Evolutionary conservation across 23 tunicate genomes (phyloP).

Genomic region (Aplidium turbinatum): DNA sequence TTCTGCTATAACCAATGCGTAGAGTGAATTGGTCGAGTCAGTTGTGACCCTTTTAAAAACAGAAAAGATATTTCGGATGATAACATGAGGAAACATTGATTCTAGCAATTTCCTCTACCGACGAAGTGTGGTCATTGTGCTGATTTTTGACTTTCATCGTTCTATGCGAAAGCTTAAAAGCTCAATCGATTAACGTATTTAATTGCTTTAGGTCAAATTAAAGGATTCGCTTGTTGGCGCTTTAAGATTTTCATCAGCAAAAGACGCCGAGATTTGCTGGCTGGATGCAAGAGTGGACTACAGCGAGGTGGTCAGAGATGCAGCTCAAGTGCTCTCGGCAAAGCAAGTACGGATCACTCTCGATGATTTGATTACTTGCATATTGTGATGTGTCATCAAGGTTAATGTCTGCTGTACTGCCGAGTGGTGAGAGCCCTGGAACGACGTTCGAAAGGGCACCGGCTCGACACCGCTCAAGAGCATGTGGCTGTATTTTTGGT

Average conservation of each 20-base stretch:
- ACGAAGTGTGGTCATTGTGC: neutral
- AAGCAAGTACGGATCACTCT: too few relatives aligned
- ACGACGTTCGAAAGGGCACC: too few relatives aligned
- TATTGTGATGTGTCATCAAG: too few relatives aligned
- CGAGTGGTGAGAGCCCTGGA: too few relatives aligned
- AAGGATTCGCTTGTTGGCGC: slow-evolving; percentile 88
- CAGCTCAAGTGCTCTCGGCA: slow-evolving; percentile 63
- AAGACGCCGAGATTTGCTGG: slow-evolving; percentile 84
- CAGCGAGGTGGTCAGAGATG: slow-evolving; percentile 52
- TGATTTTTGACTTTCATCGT: neutral
- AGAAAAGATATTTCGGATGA: too few relatives aligned
- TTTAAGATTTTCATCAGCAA: slow-evolving; percentile 63
- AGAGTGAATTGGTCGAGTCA: too few relatives aligned
- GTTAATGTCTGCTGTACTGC: too few relatives aligned
- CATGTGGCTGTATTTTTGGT: too few relatives aligned
- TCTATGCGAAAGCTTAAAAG: neutral
- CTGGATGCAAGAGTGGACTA: slow-evolving; percentile 82
- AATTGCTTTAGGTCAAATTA: slow-evolving; percentile 51
- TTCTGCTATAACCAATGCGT: too few relatives aligned
- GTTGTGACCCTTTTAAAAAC: too few relatives aligned
- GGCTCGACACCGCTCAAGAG: too few relatives aligned
- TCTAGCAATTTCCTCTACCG: neutral
- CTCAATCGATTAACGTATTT: neutral
- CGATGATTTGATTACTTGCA: too few relatives aligned
- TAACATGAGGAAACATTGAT: neutral